These are phyloP conservation scores for Calameuta filiformis DNA, from an alignment of 2,888 invertebrate species.

Conservation along the genomic window DNA sequence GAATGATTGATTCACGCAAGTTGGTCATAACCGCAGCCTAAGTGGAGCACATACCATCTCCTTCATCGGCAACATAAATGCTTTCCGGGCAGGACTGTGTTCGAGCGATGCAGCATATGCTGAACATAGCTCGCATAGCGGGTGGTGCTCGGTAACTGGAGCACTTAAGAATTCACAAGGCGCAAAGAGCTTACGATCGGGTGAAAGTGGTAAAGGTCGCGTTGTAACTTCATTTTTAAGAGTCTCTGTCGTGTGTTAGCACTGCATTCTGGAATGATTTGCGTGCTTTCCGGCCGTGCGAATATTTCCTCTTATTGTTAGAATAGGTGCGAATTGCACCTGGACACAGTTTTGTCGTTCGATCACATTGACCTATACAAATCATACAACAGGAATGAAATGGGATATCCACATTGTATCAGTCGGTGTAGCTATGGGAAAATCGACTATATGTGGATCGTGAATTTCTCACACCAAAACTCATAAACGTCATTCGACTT, in stretches of 20 bases:
- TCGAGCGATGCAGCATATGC: constrained; percentile 40
- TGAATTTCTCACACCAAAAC: not conserved
- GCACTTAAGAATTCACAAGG: constrained; percentile 36
- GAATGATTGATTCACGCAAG: not conserved
- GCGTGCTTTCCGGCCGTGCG: not conserved
- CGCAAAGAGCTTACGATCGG: not conserved
- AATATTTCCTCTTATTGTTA: not conserved
- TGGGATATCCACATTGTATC: too few relatives aligned
- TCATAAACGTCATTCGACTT: not conserved
- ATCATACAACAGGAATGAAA: too few relatives aligned
- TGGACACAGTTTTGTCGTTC: not conserved
- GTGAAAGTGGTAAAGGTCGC: not conserved
- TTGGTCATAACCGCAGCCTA: constrained; percentile 23
- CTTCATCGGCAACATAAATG: constrained; percentile 23
- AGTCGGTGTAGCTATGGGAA: not conserved
- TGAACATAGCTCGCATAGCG: constrained; percentile 52
- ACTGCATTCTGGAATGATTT: not conserved
- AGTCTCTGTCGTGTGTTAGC: not conserved
- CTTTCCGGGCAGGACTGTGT: constrained; percentile 24
- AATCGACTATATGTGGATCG: not conserved
- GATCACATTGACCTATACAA: not conserved
- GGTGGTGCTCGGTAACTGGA: constrained; percentile 49
- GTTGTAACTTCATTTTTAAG: not conserved
- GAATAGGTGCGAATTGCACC: not conserved
- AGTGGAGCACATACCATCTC: constrained; percentile 18